Evolutionary conservation across 1,140 invertebrate species (phyloP), one percentile per base, ranked within the genome.

Genomic region (Leptopilina clavipes): DNA sequence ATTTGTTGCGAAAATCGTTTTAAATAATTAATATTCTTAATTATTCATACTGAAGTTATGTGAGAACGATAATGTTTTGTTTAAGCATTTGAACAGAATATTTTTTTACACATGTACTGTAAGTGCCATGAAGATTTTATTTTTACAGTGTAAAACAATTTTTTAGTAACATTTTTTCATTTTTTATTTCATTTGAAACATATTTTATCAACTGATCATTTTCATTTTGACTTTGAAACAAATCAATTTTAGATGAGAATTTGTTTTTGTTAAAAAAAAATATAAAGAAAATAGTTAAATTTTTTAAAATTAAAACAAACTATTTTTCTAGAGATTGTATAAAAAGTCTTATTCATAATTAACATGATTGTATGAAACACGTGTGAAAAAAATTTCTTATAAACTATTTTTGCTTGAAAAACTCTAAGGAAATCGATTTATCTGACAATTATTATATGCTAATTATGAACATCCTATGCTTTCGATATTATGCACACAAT

Each of bases 401-500:
- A 10, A 31, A 65, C 22, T 65, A 31, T 65, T 65, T 65, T 25
- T 25, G 19, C 56, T 65, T 65, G 2, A 8, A 65, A 65, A 65
- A 25, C 6, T 25, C 19, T 65, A 8, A 65, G 56, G 10, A n/a
- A 65, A 25, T 65, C 19, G 56, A 31, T 65, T 65, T 65, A 65
- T 65, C 56, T 31, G 56, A 65, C 54, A 22, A 19, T 56, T 56
- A 56, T 8, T 56, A 56, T 31, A 56, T 19, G 54, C 10, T 65
- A 65, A 59, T 65, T 65, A 65, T 65, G 11, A 8, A 65, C 22
- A 31, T 31, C 0, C 10, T 5, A 22, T 65, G 19, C 19, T 25
- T 19, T 31, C 5, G 1, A 65, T 65, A 65, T 65, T 25, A 14
- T 65, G 12, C 11, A 12, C 22, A 22, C 25, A 31, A 31, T 56